phyloP scores from a whole-genome alignment of 1,140 invertebrate genomes.

The Scaptodrosophila lebanonensis region DNA sequence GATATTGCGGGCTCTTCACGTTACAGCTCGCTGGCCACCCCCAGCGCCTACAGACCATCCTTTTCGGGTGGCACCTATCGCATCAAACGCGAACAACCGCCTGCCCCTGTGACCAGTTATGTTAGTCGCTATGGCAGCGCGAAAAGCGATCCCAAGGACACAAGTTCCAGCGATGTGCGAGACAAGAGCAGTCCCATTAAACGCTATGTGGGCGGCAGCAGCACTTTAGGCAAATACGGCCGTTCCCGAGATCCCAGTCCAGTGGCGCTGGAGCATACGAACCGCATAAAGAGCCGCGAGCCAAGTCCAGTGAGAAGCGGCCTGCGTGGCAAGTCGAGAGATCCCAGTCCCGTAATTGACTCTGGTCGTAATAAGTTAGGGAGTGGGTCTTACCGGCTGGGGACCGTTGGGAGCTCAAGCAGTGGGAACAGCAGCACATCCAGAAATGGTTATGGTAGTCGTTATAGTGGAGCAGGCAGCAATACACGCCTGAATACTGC shows the following conservation, averaged over 20 bases:
- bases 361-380: constrained; percentile 3
- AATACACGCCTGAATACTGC: constrained; percentile 26
- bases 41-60: constrained; percentile 67
- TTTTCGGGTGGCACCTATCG: constrained; percentile 75
- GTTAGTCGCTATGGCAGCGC: constrained; percentile 57
- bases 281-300: constrained; percentile 56
- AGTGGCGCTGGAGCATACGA: constrained; percentile 65
- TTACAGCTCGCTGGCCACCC: constrained; percentile 60
- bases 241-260: constrained; percentile 71
- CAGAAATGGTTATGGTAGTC: constrained; percentile 47
- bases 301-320: constrained; percentile 61
- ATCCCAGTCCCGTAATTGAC: constrained; percentile 40
- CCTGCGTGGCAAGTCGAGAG: constrained; percentile 61
- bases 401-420: constrained; percentile 33
- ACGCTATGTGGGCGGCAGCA: constrained; percentile 47
- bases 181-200: constrained; percentile 50
- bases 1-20: constrained; percentile 49
- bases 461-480: constrained; percentile 26
- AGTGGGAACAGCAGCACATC: constrained; percentile 16
- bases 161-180: constrained; percentile 24
- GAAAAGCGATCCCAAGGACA: constrained; percentile 49
- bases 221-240: constrained; percentile 63
- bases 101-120: constrained; percentile 40
- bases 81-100: constrained; percentile 52
- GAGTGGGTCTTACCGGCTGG: constrained; percentile 15